Base-by-base conservation (phyloP, 2,797 vertebrate genomes). In the Vireo griseus region DNA sequence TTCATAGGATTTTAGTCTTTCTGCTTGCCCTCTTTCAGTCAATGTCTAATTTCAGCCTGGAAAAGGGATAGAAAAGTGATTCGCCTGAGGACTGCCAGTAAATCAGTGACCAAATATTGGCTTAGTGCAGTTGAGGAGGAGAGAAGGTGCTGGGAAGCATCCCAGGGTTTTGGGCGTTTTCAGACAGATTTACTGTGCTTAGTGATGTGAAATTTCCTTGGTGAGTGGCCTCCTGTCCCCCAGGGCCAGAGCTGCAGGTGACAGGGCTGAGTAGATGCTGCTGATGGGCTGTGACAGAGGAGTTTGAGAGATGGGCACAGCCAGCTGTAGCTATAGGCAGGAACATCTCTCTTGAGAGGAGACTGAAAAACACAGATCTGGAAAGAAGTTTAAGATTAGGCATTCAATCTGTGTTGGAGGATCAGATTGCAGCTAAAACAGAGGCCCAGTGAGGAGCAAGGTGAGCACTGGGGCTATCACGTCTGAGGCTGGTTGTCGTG, bases 1-100 rank as follows among this genome's bases (percentile, higher is more conserved):
- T 93, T 47, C 61, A 10, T 24, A 33, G 35, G 45, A 65, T 86
- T 95, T 84, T 62, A 75, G 68, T 78, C 66, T 17, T 67, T 47
- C 73, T 90, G 19, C 33, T 29, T 67, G 29, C 57, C 24, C 3
- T 68, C 16, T 28, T 83, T 67, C 58, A 15, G 44, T 67, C 87
- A 48, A 1, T 13, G 13, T 69, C 48, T 61, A 14, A 80, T 90
- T 91, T 83, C 50, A 67, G 31, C 12, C 19, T 57, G 19, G 26
- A 54, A 63, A 84, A 42, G 31, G 22, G 33, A 55, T 19, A 50
- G 37, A 51, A 69, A 76, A 79, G 47, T 10, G 37, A 50, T 81
- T 84, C 92, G 44, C 40, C 52, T 25, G 28, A 78, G 50, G 33
- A 61, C 19, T 78, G 14, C 3, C 25, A 11, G 35, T 74, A 75